Base-by-base conservation (phyloP, 2,797 vertebrate genomes). In the Pagetopsis macropterus region DNA sequence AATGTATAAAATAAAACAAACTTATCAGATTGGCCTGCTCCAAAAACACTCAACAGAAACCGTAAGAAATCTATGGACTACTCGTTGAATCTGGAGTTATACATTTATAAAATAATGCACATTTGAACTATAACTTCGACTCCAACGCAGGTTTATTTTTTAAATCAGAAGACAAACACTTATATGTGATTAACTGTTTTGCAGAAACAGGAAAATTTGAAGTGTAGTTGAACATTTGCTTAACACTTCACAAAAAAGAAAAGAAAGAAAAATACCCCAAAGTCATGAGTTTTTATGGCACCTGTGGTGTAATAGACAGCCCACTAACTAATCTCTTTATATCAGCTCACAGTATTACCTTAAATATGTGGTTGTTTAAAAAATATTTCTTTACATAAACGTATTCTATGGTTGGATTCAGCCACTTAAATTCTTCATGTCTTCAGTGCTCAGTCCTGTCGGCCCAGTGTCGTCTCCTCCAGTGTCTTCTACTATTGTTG, bases 311-410 rank as follows among this genome's bases (percentile, higher is more conserved):
- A 96, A 95, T 95, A 96, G 96, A 97, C 95, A 96, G 96, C 95
- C 96, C 94, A 95, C 95, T 96, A 94, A 92, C 95, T 94, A 95
- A 95, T 96, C 95, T 96, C 94, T 95, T 95, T 95, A 95, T 96
- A 94, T 96, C 93, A 94, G 94, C 96, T 99, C 96, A 99, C 97
- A 98, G 97, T 98, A 95, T 96, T 95, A 95, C 95, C 95, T 93
- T 97, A 94, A 96, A 96, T 96, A 96, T 96, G 95, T 95, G 81
- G 95, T 95, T 83, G 95, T 93, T 94, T 96, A 95, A 98, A 98
- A 97, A 98, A 96, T 97, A 98, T 93, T 97, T 95, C 95, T 95
- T 91, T 89, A 91, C 91, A 92, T 96, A 96, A 89, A 87, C 94
- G 95, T 95, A 78, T 94, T 96, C 94, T 95, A 92, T 95, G 86